Percentiles rank a stretch among this genome's conserved stretches.
Conservation (phyloP, 1,140 invertebrate species). For the Sitobion miscanthi region DNA sequence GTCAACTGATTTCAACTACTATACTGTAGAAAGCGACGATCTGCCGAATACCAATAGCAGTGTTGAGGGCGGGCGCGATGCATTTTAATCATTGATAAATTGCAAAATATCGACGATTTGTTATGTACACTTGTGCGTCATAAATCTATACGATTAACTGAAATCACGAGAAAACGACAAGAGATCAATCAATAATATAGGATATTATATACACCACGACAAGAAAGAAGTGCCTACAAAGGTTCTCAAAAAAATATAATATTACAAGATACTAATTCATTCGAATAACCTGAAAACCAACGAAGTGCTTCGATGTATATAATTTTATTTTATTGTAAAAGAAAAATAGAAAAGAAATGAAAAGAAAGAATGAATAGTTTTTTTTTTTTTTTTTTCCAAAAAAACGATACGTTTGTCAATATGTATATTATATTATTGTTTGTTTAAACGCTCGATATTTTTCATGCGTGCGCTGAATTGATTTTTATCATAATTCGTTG, state of each 20-base stretch:
- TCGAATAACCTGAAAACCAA: neutral
- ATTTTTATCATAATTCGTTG: too few species aligned
- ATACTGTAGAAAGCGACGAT: too few species aligned
- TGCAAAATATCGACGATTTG: neutral
- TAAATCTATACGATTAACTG: neutral
- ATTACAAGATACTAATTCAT: neutral
- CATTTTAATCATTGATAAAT: neutral
- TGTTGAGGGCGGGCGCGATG: too few species aligned
- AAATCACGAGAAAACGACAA: neutral
- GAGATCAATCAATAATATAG: neutral
- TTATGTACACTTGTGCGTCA: neutral
- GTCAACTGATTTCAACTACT: too few species aligned
- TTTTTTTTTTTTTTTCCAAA: neutral
- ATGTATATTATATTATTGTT: neutral
- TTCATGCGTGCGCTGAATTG: too few species aligned
- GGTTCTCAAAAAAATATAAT: neutral
- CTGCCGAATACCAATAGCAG: too few species aligned
- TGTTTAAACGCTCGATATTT: too few species aligned
- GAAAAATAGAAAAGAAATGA: too few species aligned
- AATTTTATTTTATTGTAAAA: neutral
- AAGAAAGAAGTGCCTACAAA: neutral
- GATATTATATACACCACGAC: neutral
- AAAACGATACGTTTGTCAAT: neutral
- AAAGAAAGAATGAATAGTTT: too few species aligned
- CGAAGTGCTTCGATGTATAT: neutral